phyloP scores from a whole-genome alignment of 2,797 vertebrate genomes.

The Myiotriccus ornatus region DNA sequence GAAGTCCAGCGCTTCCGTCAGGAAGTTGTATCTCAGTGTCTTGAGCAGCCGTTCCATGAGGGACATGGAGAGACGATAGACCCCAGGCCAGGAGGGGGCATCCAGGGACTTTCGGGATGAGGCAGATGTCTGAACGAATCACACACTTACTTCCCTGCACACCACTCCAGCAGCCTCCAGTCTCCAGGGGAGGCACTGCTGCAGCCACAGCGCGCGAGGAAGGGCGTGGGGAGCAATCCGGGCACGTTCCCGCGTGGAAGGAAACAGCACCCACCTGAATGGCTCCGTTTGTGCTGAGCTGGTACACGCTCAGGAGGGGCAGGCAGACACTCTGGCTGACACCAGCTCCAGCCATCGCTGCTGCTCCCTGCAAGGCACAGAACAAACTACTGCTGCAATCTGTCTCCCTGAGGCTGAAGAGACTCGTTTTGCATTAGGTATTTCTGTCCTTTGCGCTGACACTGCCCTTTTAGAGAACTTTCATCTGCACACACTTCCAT shows the following conservation, averaged over 20 bases:
- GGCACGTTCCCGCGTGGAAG: background rate
- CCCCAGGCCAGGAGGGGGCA: conserved; percentile 91
- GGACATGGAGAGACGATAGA: conserved; percentile 93
- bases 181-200: background rate
- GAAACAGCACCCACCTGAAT: conserved; percentile 80
- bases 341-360: conserved; percentile 91
- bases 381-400: background rate
- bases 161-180: background rate
- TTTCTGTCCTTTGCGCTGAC: background rate
- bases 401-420: background rate
- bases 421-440: background rate
- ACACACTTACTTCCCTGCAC: background rate
- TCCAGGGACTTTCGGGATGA: conserved; percentile 91
- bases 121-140: conserved; percentile 64
- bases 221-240: background rate
- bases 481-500: background rate
- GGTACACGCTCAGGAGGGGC: conserved; percentile 92
- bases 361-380: conserved; percentile 82
- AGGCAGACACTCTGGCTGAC: conserved; percentile 92
- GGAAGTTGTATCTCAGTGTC: conserved; percentile 93
- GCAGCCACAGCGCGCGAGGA: background rate
- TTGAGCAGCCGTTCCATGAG: conserved; percentile 98
- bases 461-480: background rate
- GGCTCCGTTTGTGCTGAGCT: conserved; percentile 84
- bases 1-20: conserved; percentile 94